Percentiles rank a stretch among this genome's conserved stretches.
Conservation (phyloP, 1,140 invertebrate genomes). For the Thaumatotibia leucotreta region DNA sequence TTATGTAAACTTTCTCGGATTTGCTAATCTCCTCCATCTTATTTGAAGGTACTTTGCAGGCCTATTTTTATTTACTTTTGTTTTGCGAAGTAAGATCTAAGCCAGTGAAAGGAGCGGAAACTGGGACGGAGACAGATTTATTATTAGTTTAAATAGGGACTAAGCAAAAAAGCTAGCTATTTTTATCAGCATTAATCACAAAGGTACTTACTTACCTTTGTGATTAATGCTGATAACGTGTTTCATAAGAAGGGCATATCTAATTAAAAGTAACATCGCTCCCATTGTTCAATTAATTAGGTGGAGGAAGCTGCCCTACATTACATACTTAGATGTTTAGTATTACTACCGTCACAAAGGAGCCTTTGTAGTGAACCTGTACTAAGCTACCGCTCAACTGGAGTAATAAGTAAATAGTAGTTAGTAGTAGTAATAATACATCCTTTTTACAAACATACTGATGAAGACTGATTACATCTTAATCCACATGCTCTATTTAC, state of each 20-base stretch:
- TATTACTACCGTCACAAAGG: background rate
- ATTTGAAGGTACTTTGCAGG: background rate
- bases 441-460: too few relatives aligned
- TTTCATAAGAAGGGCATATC: background rate
- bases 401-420: background rate
- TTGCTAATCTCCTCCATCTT: background rate
- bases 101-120: background rate
- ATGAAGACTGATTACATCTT: too few relatives aligned
- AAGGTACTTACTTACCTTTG: background rate
- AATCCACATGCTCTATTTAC: too few relatives aligned
- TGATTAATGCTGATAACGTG: background rate
- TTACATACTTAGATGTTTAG: background rate
- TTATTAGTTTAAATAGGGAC: background rate
- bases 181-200: too few relatives aligned
- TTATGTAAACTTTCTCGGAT: background rate
- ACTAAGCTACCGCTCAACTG: background rate
- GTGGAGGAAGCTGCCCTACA: background rate
- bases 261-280: background rate
- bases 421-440: too few relatives aligned
- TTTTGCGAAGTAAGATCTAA: background rate
- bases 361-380: background rate
- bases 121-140: background rate
- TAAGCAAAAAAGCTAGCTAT: too few relatives aligned
- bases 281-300: background rate
- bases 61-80: constrained; percentile 3